Conservation (phyloP, 1,140 invertebrate genomes). For the Stegodyphus mimosarum region DNA sequence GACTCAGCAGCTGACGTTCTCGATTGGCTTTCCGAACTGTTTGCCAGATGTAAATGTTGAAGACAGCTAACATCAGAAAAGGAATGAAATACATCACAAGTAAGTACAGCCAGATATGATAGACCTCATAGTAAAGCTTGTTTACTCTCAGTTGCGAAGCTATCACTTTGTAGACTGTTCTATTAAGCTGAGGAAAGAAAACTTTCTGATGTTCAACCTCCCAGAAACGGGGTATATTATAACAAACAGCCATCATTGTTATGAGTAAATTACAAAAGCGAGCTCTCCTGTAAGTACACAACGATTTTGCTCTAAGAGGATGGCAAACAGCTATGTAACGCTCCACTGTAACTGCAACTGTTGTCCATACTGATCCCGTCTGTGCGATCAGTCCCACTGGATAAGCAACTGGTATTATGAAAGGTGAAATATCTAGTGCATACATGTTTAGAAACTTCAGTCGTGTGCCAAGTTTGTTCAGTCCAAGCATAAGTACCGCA, state of each 20-base stretch:
- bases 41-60: constrained; percentile 88
- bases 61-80: constrained; percentile 82
- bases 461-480: constrained; percentile 39
- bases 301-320: constrained; percentile 84
- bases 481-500: constrained; percentile 38
- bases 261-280: constrained; percentile 86
- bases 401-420: constrained; percentile 84
- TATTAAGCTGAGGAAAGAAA: constrained; percentile 54
- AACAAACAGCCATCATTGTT: constrained; percentile 82
- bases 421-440: constrained; percentile 79
- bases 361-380: constrained; percentile 94
- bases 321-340: constrained; percentile 96
- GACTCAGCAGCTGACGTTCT: constrained; percentile 81
- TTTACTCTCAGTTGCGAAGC: constrained; percentile 79
- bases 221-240: constrained; percentile 83
- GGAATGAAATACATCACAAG: constrained; percentile 92
- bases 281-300: constrained; percentile 91
- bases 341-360: constrained; percentile 94
- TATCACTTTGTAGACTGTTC: constrained; percentile 71
- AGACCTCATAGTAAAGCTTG: constrained; percentile 81
- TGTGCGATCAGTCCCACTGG: constrained; percentile 87
- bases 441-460: constrained; percentile 71
- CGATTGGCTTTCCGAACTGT: constrained; percentile 77
- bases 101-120: constrained; percentile 91
- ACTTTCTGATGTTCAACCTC: constrained; percentile 66